These are phyloP conservation scores for Drosophila pegasa DNA, from an alignment of 2,888 invertebrate species.

Conservation along the genomic window DNA sequence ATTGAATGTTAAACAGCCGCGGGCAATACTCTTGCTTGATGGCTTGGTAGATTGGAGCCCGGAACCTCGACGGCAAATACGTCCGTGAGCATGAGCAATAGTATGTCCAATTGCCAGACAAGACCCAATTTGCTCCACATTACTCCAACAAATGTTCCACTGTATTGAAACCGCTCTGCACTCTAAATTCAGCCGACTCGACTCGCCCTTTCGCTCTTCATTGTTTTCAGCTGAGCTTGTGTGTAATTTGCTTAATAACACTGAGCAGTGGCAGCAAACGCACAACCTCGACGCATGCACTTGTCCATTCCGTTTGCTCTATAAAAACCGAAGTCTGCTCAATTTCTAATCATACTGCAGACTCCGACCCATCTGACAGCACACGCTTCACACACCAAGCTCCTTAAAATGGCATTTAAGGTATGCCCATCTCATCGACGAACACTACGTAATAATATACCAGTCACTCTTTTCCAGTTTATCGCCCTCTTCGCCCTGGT, in stretches of 20 bases:
- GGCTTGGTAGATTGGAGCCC: conserved; percentile 46
- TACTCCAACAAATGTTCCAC: conserved; percentile 52
- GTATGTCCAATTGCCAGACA: conserved; percentile 66
- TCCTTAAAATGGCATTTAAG: conserved; percentile 79
- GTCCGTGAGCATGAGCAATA: conserved; percentile 48
- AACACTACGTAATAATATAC: background rate
- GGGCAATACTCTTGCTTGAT: conserved; percentile 30
- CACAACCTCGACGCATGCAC: conserved; percentile 55
- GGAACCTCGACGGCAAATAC: conserved; percentile 48
- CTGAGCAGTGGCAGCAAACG: conserved; percentile 22
- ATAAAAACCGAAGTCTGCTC: conserved; percentile 52
- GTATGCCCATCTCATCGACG: conserved; percentile 40
- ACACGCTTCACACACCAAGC: conserved; percentile 48
- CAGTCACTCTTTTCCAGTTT: conserved; percentile 41
- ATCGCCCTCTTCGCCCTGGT: conserved; percentile 71
- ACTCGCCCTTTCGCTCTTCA: conserved; percentile 40
- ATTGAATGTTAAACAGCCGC: conserved; percentile 74
- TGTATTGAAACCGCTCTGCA: conserved; percentile 48
- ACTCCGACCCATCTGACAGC: conserved; percentile 42
- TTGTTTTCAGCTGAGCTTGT: conserved; percentile 33
- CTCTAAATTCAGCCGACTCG: conserved; percentile 14
- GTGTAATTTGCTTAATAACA: conserved; percentile 45
- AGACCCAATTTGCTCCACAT: conserved; percentile 75
- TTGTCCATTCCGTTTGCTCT: conserved; percentile 42
- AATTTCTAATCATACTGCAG: conserved; percentile 65